Base-by-base conservation (phyloP, 2,113 vertebrate genomes). In the Neofelis nebulosa region DNA sequence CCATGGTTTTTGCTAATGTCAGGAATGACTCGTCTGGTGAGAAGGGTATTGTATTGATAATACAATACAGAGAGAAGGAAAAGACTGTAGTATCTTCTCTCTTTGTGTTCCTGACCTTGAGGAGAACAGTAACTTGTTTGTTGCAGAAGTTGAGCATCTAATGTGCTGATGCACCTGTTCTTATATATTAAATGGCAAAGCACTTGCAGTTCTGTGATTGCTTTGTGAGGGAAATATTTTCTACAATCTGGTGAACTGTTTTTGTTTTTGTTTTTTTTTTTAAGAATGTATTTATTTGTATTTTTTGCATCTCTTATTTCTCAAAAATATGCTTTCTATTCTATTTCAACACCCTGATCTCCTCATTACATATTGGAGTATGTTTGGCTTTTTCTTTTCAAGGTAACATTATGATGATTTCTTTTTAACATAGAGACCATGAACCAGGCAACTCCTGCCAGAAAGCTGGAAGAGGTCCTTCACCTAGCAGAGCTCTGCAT, bases 401-500 rank as follows among this genome's bases (percentile, higher is more conserved):
- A 97, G 94, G 45, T 97, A 94, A 98, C 90, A 23, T 66, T 87
- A 55, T 98, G 96, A 91, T 84, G 33, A 4, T 97, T 97, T 74
- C 29, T 88, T 97, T 95, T 96, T 68, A 27, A n/a, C 91, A 7
- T 69, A 99, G 99, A 99, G 92, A 98, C 98, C 80, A 98, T 99
- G 98, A 99, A 98, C 96, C 99, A 99, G 97, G 99, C 99, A 3
- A 80, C 99, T 95, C 98, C 99, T 86, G 99, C 99, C 93, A 99
- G 99, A 97, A 99, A 99, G 66, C 98, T 99, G 97, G 99, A 99
- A 98, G 99, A 99, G 96, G 99, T 99, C 98, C 99, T 99, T 99
- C 99, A 99, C 50, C 98, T 99, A 48, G 99, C 99, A 8, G 99
- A 99, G 97, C 99, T 99, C 50, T 99, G 99, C 98, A 99, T 99